Percentiles rank a stretch among this genome's conserved stretches.
phyloP scores from a whole-genome alignment of 1,140 invertebrate species.

The Amphibalanus amphitrite region DNA sequence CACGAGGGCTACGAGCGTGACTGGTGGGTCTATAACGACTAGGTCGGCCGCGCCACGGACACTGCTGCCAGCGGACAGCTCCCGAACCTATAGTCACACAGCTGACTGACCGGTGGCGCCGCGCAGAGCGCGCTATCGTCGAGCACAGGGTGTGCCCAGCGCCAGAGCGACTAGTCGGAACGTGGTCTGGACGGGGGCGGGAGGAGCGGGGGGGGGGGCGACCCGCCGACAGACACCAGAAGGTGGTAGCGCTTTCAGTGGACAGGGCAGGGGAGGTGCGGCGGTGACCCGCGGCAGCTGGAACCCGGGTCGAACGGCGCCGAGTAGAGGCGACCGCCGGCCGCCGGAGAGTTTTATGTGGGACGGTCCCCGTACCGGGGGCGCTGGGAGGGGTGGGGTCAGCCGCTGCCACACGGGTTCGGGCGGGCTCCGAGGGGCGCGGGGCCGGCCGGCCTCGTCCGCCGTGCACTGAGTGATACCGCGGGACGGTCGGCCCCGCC shows the following conservation, averaged over 20 bases:
- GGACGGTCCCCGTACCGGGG: no score
- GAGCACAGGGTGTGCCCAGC: background rate
- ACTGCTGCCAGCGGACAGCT: background rate
- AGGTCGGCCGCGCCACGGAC: background rate
- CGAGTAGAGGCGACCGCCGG: no score
- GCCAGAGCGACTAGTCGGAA: background rate
- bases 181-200: background rate
- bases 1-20: constrained; percentile 97
- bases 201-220: no score
- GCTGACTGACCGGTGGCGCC: background rate
- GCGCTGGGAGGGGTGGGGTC: no score
- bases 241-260: background rate
- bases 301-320: no score
- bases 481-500: no score
- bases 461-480: no score
- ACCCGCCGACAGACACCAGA: background rate
- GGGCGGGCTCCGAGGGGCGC: no score
- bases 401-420: no score
- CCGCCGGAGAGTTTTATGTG: no score
- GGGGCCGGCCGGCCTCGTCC: no score
- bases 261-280: background rate
- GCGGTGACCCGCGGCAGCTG: no score
- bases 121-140: background rate
- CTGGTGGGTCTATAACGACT: constrained; percentile 73
- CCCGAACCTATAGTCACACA: background rate